A percentile compares a stretch with the other conserved stretches of the same genome.
Conservation (phyloP, 2,797 vertebrate species). For the Neosilurus mollespiculum region DNA sequence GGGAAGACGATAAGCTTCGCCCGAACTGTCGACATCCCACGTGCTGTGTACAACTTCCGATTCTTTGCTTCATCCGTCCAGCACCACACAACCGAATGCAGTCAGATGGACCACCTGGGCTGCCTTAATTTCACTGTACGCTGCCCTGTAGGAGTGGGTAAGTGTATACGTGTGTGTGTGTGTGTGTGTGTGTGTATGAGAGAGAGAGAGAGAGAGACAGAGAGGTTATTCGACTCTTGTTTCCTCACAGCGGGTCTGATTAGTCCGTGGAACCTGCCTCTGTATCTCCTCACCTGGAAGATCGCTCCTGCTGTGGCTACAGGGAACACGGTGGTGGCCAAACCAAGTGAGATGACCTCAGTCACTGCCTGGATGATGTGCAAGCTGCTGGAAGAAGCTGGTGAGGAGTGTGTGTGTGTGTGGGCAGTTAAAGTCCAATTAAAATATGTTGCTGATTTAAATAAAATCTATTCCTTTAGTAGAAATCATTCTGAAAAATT, state of each 20-base stretch:
- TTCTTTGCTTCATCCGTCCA: constrained; percentile 90
- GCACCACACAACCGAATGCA: constrained; percentile 86
- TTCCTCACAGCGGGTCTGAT: constrained; percentile 85
- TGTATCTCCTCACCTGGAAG: constrained; percentile 97
- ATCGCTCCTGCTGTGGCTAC: constrained; percentile 89
- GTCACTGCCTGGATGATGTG: constrained; percentile 98
- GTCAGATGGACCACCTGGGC: constrained; percentile 80
- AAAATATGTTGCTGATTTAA: neutral
- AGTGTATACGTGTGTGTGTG: constrained; percentile 42
- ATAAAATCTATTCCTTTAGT: neutral
- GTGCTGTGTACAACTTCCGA: constrained; percentile 85
- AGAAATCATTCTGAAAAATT: neutral
- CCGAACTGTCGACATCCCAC: constrained; percentile 85
- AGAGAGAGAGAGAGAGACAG: neutral
- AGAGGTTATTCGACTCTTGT: constrained; percentile 5
- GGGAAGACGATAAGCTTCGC: constrained; percentile 88
- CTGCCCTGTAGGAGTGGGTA: constrained; percentile 89
- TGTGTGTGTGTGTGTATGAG: neutral
- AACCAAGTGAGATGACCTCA: constrained; percentile 97
- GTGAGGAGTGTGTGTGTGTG: constrained; percentile 64
- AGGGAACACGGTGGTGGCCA: constrained; percentile 94
- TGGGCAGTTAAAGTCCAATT: constrained; percentile 59
- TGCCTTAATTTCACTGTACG: constrained; percentile 88
- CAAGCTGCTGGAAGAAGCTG: constrained; percentile 86
- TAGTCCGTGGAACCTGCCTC: constrained; percentile 95